Conservation (phyloP, 2,113 vertebrate species). For the Epinephelus moara region DNA sequence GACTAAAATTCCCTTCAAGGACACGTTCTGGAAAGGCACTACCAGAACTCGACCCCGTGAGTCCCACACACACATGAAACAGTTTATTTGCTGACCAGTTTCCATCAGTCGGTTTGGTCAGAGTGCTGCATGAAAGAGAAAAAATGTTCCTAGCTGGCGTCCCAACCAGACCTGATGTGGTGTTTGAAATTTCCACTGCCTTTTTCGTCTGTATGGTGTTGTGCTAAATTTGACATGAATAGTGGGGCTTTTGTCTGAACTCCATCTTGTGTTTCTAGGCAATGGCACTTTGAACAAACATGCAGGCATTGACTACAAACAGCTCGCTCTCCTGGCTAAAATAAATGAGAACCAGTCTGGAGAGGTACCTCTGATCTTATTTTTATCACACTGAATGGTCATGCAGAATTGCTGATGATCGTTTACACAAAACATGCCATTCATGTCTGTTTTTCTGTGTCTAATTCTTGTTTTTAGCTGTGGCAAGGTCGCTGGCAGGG, state of each 20-base stretch:
- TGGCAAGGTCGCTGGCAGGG: conserved; percentile 98
- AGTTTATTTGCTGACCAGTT: conserved; percentile 20
- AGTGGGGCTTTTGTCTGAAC: conserved; percentile 2
- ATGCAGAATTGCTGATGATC: not conserved
- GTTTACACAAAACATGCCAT: not conserved
- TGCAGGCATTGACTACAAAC: conserved; percentile 94
- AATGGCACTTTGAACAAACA: conserved; percentile 98
- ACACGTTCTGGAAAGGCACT: conserved; percentile 98
- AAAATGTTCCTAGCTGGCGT: conserved; percentile 13
- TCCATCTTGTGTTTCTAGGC: conserved; percentile 81
- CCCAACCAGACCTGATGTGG: not conserved
- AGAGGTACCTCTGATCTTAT: conserved; percentile 85
- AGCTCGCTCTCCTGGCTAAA: conserved; percentile 90
- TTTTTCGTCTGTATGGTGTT: not conserved
- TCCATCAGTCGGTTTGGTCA: conserved; percentile 3
- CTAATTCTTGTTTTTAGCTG: conserved; percentile 79
- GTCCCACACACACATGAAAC: conserved; percentile 64
- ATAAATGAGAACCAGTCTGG: conserved; percentile 97
- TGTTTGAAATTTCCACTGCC: conserved; percentile 9
- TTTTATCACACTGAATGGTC: not conserved
- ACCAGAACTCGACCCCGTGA: conserved; percentile 97
- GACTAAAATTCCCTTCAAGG: conserved; percentile 95
- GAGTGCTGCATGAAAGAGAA: conserved; percentile 14
- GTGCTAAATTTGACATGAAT: conserved; percentile 17
- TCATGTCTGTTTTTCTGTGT: not conserved